Conservation (phyloP, 2,113 vertebrate species). For the Dendrocopos noguchii region DNA sequence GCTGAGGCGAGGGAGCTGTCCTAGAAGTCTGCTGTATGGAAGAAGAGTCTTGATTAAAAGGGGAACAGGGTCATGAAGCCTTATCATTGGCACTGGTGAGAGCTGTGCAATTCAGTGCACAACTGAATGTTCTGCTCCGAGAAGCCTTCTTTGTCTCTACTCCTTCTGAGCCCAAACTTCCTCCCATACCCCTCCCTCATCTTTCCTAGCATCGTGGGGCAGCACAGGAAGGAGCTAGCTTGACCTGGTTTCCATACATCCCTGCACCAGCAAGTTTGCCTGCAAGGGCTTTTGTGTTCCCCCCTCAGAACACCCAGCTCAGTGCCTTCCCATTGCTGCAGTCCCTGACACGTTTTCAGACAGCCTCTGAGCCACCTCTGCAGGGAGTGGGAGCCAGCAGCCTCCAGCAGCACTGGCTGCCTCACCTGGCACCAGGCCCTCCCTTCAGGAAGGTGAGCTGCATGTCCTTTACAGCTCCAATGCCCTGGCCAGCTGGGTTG, state of each 20-base stretch:
- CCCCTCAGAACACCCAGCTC: background rate
- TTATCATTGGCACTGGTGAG: background rate
- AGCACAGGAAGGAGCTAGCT: background rate
- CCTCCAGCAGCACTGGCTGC: background rate
- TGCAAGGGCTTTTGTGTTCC: background rate
- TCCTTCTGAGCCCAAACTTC: background rate
- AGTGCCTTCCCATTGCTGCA: background rate
- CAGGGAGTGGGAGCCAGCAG: fast-evolving
- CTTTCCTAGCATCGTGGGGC: background rate
- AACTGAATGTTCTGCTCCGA: background rate
- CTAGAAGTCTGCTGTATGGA: background rate
- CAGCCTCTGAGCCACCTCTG: background rate
- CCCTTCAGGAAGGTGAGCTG: background rate
- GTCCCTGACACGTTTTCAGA: background rate
- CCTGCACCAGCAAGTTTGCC: background rate
- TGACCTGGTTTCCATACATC: background rate
- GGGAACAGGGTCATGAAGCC: background rate
- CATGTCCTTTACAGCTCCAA: background rate
- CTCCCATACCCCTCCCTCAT: background rate
- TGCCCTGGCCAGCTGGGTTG: background rate
- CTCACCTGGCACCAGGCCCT: background rate
- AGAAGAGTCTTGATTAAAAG: background rate
- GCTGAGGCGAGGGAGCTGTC: background rate
- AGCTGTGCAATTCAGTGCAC: background rate
- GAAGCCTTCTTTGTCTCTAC: background rate